Conservation (phyloP, 37 sponge, comb jelly and placozoan species). For the Halichondria panicea region DNA sequence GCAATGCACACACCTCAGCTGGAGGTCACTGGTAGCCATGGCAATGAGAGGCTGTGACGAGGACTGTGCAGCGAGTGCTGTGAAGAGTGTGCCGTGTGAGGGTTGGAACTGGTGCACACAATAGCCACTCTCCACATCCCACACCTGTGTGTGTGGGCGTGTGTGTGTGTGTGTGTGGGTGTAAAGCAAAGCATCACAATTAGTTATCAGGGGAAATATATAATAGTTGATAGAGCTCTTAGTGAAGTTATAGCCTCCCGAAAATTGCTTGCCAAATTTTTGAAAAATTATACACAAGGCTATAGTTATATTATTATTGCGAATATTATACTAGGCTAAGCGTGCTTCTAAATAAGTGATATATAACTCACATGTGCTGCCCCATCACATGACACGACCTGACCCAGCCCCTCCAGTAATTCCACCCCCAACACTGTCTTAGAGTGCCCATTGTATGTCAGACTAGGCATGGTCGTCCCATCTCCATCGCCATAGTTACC, state of each 20-base stretch:
- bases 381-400: constrained; percentile 77
- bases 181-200: too few relatives aligned
- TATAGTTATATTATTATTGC: too few relatives aligned
- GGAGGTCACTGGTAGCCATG: constrained; percentile 49
- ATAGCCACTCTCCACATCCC: constrained; percentile 77
- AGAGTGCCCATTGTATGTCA: constrained; percentile 69
- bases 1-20: constrained; percentile 36
- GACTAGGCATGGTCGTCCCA: background rate
- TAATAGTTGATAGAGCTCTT: too few relatives aligned
- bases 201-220: too few relatives aligned
- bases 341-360: background rate
- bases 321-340: too few relatives aligned
- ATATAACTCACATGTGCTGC: constrained; percentile 68
- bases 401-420: constrained; percentile 11
- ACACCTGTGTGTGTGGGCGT: too few relatives aligned
- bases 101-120: constrained; percentile 57
- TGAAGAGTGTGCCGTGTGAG: constrained; percentile 18
- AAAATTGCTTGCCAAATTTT: too few relatives aligned
- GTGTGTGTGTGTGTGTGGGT: too few relatives aligned
- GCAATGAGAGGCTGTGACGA: constrained; percentile 30
- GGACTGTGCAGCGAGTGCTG: constrained; percentile 41
- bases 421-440: constrained; percentile 62
- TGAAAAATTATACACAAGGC: too few relatives aligned
- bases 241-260: too few relatives aligned
- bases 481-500: constrained; percentile 63